Conservation (phyloP, 2,113 vertebrate genomes). For the Anhinga rufa region DNA sequence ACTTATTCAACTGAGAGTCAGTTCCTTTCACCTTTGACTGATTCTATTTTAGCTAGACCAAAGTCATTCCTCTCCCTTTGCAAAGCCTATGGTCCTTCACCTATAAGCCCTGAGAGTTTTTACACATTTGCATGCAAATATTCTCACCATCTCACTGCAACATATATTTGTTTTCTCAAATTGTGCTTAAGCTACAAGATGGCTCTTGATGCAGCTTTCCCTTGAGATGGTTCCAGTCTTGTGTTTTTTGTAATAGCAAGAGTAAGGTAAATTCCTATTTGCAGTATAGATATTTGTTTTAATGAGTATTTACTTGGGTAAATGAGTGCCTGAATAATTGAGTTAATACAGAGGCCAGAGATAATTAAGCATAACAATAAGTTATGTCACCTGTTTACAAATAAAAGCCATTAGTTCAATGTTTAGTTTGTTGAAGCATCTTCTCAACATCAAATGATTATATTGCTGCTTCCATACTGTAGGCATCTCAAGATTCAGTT, state of each 20-base stretch:
- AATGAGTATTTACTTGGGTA: slow-evolving; percentile 47
- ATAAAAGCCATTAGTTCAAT: slow-evolving; percentile 45
- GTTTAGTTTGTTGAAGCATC: slow-evolving; percentile 36
- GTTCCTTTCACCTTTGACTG: slow-evolving; percentile 52
- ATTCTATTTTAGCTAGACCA: not conserved
- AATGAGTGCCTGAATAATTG: slow-evolving; percentile 46
- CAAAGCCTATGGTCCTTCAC: not conserved
- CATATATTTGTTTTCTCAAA: not conserved
- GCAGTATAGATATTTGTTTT: slow-evolving; percentile 23
- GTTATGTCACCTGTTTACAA: slow-evolving; percentile 54
- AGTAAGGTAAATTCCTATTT: slow-evolving; percentile 46
- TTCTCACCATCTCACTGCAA: not conserved
- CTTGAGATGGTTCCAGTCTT: slow-evolving; percentile 11
- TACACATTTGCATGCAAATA: not conserved
- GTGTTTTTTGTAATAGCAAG: not conserved
- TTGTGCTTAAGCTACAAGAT: not conserved
- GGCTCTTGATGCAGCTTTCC: not conserved
- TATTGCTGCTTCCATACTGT: not conserved
- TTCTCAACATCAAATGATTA: slow-evolving; percentile 38
- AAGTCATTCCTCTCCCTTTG: not conserved
- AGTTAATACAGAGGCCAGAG: slow-evolving; percentile 41
- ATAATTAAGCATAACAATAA: slow-evolving; percentile 49
- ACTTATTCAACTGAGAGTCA: slow-evolving; percentile 33
- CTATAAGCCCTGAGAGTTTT: not conserved
- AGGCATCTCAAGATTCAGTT: not conserved